phyloP scores from a whole-genome alignment of 2,888 invertebrate species.

The Tipula helvola region DNA sequence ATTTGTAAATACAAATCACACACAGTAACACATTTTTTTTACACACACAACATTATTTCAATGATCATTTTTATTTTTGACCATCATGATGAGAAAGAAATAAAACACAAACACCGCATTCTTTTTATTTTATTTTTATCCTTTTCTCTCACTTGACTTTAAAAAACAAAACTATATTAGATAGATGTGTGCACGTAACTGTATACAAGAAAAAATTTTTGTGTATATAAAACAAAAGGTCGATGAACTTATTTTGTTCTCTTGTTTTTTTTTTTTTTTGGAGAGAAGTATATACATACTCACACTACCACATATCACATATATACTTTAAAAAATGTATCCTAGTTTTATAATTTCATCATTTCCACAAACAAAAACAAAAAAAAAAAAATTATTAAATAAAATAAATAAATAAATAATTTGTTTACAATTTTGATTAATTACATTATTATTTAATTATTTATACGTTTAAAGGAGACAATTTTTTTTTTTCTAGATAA shows the following conservation, averaged over 20 bases:
- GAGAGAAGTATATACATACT: not conserved
- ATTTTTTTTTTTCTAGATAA: not conserved
- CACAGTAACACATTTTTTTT: not conserved
- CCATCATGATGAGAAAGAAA: not conserved
- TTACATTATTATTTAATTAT: not conserved
- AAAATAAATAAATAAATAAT: not conserved
- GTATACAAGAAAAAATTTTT: not conserved
- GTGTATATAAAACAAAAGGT: not conserved
- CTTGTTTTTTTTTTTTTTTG: not conserved
- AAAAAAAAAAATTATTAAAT: not conserved
- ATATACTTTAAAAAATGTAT: not conserved
- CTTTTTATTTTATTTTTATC: not conserved
- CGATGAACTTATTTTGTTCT: not conserved
- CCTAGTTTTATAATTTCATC: not conserved
- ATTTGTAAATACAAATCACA: not conserved
- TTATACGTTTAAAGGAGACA: not conserved
- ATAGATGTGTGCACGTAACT: not conserved
- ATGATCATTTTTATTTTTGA: slow-evolving; percentile 6
- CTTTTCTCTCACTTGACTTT: slow-evolving; percentile 1
- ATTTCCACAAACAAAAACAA: not conserved
- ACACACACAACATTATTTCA: not conserved
- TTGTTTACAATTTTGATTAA: not conserved
- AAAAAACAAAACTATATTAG: not conserved
- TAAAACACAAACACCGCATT: slow-evolving; percentile 7
- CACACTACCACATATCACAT: not conserved